Base-by-base conservation (phyloP, 1,140 invertebrate genomes). In the Nasonia longicornis region DNA sequence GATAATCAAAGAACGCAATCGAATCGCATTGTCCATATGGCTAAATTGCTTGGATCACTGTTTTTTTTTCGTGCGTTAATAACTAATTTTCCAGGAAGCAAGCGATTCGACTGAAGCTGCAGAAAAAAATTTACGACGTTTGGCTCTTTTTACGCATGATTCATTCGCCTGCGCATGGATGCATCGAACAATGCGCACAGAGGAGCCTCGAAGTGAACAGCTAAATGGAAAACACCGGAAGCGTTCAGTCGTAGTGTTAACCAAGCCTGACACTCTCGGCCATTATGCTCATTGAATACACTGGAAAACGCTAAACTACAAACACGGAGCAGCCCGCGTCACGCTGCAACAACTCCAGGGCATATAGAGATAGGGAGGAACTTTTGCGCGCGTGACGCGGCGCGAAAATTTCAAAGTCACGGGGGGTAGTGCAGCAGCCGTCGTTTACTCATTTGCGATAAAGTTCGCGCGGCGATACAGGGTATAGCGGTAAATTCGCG, bases 321-420 rank as follows among this genome's bases (percentile, higher is more conserved):
- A 6, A 35, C 4, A n/a, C 20, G 3, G 20, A 52, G 48, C 12
- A 58, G 26, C 26, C 1, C 52, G 16, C 1, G 52, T 58, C 52
- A 58, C 52, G 52, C 52, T 58, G 20, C 52, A 58, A 20, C 52
- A 14, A 58, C 14, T 58, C 52, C 20, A 11, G 14, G 4, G 35
- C 7, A 38, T 38, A 38, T 8, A 38, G 35, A 38, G 35, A 26
- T 26, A 26, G 26, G 35, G 3, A 38, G 4, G 35, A 20, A 58
- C 52, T 58, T 14, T 58, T 58, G 12, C 52, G 20, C 52, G 52
- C 20, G 7, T 58, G 20, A 58, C 52, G 52, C 52, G 52, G 52
- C 52, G 52, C 52, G 16, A 58, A 58, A 58, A 58, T 58, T 58
- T 58, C 52, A 58, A 58, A 58, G 52, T 58, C 52, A 58, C 52